Evolutionary conservation across 1,140 invertebrate genomes (phyloP), one percentile per base, ranked within the genome.

Genomic region (Lepidurus apus): DNA sequence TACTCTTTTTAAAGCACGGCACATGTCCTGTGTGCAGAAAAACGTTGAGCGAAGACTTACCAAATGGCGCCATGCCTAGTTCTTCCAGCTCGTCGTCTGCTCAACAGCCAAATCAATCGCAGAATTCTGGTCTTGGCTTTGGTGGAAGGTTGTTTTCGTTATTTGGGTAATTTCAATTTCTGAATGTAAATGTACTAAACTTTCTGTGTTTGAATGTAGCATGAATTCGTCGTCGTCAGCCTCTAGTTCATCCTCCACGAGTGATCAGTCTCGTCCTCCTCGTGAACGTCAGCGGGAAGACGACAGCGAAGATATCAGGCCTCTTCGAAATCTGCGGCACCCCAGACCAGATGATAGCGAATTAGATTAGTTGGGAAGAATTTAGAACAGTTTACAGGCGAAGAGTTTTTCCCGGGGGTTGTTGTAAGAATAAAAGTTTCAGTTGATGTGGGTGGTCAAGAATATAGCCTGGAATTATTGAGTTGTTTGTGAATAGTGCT

Each of bases 11-110:
- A 88, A 65, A 65, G 53, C 95, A 98, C 87, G 95, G 94, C 78
- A 98, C 95, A 9, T 98, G 96, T 86, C 96, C 96, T 74, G 95
- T 98, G 82, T 98, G 96, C 87, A 89, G 96, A 80, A 94, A 95
- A 86, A 90, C 89, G 83, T 87, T 94, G 82, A 86, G 86, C 80
- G 88, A 90, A 80, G 87, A 88, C 7, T 77, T 45, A 42, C 8
- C n/a, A 9, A 65, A 13, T 4, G 53, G 17, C 17, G 4, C 53
- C 9, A 13, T 21, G 21, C 53, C 53, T 7, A 65, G 17, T 65
- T 65, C 53, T 21, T 65, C 53, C 13, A n/a, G 17, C 21, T 65
- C 53, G 17, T 65, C 47, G 8, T 65, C 53, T n/a, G 53, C 53
- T 65, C 53, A 65, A 65, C 53, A 65, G 53, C 53, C 53, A 65